A percentile compares a stretch with the other conserved stretches of the same genome.
Evolutionary conservation across 2,888 invertebrate genomes (phyloP).

Genomic region (Acanthosepion pharaonis): DNA sequence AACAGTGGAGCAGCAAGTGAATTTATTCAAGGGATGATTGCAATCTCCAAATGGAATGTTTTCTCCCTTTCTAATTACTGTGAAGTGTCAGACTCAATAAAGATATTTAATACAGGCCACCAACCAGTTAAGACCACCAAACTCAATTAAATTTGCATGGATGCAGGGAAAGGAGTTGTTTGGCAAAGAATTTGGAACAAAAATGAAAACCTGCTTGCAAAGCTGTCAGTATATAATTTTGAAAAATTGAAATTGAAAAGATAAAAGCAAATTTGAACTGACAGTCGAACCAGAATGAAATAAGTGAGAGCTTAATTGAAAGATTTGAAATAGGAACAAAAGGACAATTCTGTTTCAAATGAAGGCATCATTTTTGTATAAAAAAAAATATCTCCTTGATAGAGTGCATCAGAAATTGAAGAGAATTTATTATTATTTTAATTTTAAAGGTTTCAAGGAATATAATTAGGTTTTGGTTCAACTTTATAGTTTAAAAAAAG

Average conservation of each 20-base stretch:
- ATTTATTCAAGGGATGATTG: slow-evolving; percentile 33
- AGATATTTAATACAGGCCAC: slow-evolving; percentile 33
- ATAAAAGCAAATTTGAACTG: slow-evolving; percentile 23
- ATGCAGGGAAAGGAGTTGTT: neutral
- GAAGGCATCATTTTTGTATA: neutral
- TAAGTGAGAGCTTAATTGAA: neutral
- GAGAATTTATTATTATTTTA: neutral
- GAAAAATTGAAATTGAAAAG: neutral
- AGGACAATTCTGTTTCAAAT: slow-evolving; percentile 21
- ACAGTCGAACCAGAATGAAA: slow-evolving; percentile 33
- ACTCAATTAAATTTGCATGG: slow-evolving; percentile 33
- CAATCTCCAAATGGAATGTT: neutral
- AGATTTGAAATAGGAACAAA: slow-evolving; percentile 11
- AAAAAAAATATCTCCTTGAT: neutral
- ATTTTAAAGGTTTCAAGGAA: neutral
- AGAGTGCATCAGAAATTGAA: slow-evolving; percentile 7
- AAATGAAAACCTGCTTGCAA: neutral
- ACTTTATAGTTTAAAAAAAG: neutral
- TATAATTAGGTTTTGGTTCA: neutral
- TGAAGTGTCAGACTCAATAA: neutral
- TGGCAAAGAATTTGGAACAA: neutral
- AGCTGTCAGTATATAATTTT: slow-evolving; percentile 33
- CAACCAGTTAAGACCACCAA: slow-evolving; percentile 1
- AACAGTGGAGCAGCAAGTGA: neutral
- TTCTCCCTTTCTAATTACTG: slow-evolving; percentile 33